These are phyloP conservation scores for Pterois miles DNA, from an alignment of 2,797 vertebrate species.

Conservation along the genomic window DNA sequence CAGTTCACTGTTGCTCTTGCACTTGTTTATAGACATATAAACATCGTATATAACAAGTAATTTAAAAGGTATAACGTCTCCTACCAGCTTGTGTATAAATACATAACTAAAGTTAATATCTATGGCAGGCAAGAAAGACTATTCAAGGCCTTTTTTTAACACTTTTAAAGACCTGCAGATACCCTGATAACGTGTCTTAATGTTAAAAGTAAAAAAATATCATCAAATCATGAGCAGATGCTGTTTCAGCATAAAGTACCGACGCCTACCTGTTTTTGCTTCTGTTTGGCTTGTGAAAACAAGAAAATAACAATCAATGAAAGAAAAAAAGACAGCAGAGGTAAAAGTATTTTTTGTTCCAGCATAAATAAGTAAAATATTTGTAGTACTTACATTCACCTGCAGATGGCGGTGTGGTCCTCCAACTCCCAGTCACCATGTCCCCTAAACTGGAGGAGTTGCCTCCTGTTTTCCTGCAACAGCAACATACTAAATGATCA, in stretches of 20 bases:
- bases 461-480: conserved; percentile 89
- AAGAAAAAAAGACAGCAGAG: conserved; percentile 13
- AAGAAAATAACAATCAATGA: conserved; percentile 80
- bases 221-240: background rate
- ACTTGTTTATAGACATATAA: background rate
- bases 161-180: background rate
- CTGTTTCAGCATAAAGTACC: background rate
- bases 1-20: background rate
- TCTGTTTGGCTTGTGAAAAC: conserved; percentile 95
- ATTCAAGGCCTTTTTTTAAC: background rate
- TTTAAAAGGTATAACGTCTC: background rate
- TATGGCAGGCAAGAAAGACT: background rate
- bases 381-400: conserved; percentile 85
- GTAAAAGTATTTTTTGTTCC: background rate
- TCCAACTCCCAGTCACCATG: conserved; percentile 91
- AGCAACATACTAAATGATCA: background rate
- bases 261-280: conserved; percentile 95
- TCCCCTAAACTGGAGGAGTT: conserved; percentile 92
- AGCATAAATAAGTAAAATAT: background rate
- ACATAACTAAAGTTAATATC: background rate
- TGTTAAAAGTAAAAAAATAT: background rate
- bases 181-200: background rate
- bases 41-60: too few species aligned
- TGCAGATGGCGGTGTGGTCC: conserved; percentile 94
- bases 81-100: background rate